Percentiles rank a stretch among this genome's conserved stretches.
Evolutionary conservation across 2,113 vertebrate species (phyloP).

Genomic region (Catharus bicknelli): DNA sequence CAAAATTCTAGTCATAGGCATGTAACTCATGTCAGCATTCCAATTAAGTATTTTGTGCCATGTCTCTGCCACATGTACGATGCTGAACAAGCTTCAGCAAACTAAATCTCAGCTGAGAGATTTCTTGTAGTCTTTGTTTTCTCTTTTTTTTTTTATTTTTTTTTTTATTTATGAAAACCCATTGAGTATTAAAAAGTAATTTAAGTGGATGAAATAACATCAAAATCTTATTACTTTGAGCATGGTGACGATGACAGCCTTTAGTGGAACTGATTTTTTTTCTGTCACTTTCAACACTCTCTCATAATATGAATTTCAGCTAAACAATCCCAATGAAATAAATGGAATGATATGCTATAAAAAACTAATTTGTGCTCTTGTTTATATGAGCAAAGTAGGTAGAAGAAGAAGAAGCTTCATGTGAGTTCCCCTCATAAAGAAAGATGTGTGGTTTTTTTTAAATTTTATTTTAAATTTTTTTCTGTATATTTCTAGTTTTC

Average conservation of each 20-base stretch:
- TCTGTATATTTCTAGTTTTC: background rate
- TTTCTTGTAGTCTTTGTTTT: background rate
- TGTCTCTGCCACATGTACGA: conserved; percentile 1
- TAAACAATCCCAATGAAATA: conserved; percentile 30
- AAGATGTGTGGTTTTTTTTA: background rate
- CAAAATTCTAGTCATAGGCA: conserved; percentile 76
- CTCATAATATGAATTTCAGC: conserved; percentile 10
- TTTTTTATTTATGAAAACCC: background rate
- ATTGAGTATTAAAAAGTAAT: background rate
- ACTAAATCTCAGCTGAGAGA: conserved; percentile 17
- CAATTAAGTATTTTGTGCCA: conserved; percentile 47
- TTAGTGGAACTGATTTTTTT: background rate
- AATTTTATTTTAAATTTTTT: background rate
- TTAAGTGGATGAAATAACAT: background rate
- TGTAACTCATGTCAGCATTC: conserved; percentile 32
- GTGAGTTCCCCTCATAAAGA: background rate
- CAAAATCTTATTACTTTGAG: conserved; percentile 23
- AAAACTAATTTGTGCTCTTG: conserved; percentile 20
- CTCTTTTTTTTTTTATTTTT: background rate
- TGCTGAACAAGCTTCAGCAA: conserved; percentile 52
- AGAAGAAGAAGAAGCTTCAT: conserved; percentile 17
- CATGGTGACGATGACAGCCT: background rate
- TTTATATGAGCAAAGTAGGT: conserved; percentile 29
- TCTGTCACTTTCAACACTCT: background rate
- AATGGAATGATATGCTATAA: background rate